Evolutionary conservation across 2,888 invertebrate species (phyloP), one percentile per base, ranked within the genome.

Genomic region (Phengaris arion): DNA sequence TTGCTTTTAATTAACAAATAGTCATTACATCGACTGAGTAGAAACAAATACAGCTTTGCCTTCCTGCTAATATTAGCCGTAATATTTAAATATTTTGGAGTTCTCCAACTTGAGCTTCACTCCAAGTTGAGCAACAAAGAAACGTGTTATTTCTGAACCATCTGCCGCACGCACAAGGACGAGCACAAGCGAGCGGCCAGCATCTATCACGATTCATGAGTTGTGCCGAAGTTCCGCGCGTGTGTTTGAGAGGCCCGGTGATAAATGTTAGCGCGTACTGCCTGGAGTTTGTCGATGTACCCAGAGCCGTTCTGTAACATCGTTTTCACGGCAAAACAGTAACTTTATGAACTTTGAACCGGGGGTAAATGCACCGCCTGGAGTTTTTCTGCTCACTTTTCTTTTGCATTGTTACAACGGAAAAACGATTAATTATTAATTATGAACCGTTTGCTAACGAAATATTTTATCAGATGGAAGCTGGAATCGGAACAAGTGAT

Each of bases 101-200:
- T 64, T 64, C 64, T 35, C 35, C 35, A 5, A 64, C 35, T 64
- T 12, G 6, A 64, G 10, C 35, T 5, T 64, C 2, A 22, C 10
- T 59, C 59, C 2, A 64, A 64, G 45, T 64, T 64, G 64, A 64
- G 64, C 35, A 64, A 64, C 64, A 12, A 64, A 59, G 59, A 22
- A 22, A 22, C 59, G 10, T 22, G 55, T 55, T 15, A 57, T 15
- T 15, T 57, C 57, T 3, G 57, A 8, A 15, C 57, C 57, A 57
- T 8, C 57, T 57, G 57, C n/a, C 55, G 55, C 15, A n/a, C 55
- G 55, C n/a, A 55, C 57, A 2, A 4, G n/a, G 55, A 57, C 15
- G 8, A 57, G 7, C 55, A 7, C 15, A n/a, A 13, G 57, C 57
- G 3, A 57, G 64, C 59, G 22, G 10, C 59, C 22, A 64, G 35